Percentiles rank a stretch among this genome's conserved stretches.
These are phyloP conservation scores for Hypothenemus hampei DNA, from an alignment of 1,140 invertebrate genomes.

Conservation along the genomic window DNA sequence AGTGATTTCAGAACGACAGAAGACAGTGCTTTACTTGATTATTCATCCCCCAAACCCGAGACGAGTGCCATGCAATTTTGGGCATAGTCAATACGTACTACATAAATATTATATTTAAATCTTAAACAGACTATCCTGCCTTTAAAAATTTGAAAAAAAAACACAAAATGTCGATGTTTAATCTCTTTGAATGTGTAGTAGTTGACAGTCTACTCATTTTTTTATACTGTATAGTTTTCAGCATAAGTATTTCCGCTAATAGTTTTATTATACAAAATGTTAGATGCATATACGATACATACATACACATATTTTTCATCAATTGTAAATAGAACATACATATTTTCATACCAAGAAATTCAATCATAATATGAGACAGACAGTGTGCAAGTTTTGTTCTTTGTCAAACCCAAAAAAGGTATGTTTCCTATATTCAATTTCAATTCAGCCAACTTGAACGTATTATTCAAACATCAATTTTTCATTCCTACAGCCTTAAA, in stretches of 20 bases:
- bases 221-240: slow-evolving; percentile 42
- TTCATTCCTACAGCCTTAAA: too few species aligned
- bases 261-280: slow-evolving; percentile 33
- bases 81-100: slow-evolving; percentile 29
- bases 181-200: slow-evolving; percentile 44
- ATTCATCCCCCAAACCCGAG: too few species aligned
- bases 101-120: slow-evolving; percentile 31
- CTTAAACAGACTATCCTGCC: slow-evolving; percentile 38
- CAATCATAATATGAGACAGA: slow-evolving; percentile 36
- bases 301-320: slow-evolving; percentile 41
- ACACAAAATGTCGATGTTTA: slow-evolving; percentile 39
- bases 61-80: slow-evolving; percentile 32
- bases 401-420: too few species aligned
- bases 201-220: slow-evolving; percentile 44
- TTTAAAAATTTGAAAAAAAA: slow-evolving; percentile 26
- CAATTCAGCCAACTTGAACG: too few species aligned
- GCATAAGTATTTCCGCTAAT: slow-evolving; percentile 41
- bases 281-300: slow-evolving; percentile 29
- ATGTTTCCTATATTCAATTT: too few species aligned
- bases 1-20: slow-evolving; percentile 33
- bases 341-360: slow-evolving; percentile 42
- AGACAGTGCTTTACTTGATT: slow-evolving; percentile 36
- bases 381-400: slow-evolving; percentile 2
- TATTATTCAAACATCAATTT: too few species aligned
- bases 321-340: slow-evolving; percentile 43